Evolutionary conservation across 1,140 invertebrate species (phyloP).

Genomic region (Epicauta chinensis): DNA sequence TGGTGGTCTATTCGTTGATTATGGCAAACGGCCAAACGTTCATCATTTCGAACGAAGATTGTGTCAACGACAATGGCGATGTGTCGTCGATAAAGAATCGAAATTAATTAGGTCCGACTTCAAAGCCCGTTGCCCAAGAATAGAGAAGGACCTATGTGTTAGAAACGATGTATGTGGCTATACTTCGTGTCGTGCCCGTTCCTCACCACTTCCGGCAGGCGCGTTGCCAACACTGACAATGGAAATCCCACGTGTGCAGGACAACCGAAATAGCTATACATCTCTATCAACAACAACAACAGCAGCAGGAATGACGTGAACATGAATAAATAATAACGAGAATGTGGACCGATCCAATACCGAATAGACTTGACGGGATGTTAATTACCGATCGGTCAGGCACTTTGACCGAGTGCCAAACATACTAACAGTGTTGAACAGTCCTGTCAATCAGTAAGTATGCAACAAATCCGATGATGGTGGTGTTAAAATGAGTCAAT

Average conservation of each 20-base stretch:
- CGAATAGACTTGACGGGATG: background rate
- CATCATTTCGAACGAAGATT: no score
- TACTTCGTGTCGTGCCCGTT: conserved; percentile 3
- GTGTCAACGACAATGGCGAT: background rate
- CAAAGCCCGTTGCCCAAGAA: conserved; percentile 29
- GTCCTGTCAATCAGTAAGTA: conserved; percentile 18
- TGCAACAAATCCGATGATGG: conserved; percentile 15
- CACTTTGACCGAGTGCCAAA: conserved; percentile 11
- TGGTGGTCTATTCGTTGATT: no score
- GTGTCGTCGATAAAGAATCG: background rate
- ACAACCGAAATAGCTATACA: no score
- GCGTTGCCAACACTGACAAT: conserved; percentile 31
- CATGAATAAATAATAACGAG: no score
- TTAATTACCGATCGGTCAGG: conserved; percentile 3
- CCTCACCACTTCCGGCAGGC: conserved; percentile 27
- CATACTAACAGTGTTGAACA: conserved; percentile 1
- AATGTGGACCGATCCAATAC: no score
- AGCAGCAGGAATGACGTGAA: no score
- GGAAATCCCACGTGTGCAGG: conserved; percentile 25
- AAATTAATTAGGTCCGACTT: conserved; percentile 28
- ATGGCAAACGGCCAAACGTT: no score
- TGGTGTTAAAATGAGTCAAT: background rate
- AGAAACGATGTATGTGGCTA: no score
- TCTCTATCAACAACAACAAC: no score
- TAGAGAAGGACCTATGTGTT: conserved; percentile 4